A percentile compares a stretch with the other conserved stretches of the same genome.
phyloP scores from a whole-genome alignment of 2,113 vertebrate genomes.

The Malaclemys terrapin region DNA sequence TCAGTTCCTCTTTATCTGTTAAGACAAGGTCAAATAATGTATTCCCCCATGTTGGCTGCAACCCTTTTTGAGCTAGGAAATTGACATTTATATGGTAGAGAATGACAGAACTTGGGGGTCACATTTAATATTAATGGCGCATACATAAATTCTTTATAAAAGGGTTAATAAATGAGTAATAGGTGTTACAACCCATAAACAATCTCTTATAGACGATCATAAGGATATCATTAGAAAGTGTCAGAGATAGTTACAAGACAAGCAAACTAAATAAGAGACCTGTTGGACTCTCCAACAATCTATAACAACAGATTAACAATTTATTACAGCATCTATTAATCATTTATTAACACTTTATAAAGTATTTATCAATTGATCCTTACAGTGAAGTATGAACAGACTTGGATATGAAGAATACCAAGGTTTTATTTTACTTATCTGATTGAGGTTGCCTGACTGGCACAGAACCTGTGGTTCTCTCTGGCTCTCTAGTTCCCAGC shows the following conservation, averaged over 20 bases:
- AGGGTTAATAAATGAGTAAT: not conserved
- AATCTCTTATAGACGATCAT: not conserved
- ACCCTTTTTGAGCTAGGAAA: too few relatives aligned
- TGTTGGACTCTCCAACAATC: not conserved
- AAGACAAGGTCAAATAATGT: too few relatives aligned
- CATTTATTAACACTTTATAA: not conserved
- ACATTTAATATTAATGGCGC: not conserved
- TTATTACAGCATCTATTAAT: not conserved
- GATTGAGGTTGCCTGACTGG: not conserved
- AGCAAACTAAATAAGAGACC: not conserved
- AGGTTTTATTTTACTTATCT: not conserved
- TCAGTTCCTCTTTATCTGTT: too few relatives aligned
- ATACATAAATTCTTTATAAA: not conserved
- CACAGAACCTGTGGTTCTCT: not conserved
- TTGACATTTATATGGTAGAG: too few relatives aligned
- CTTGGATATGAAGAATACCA: not conserved
- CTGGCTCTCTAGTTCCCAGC: not conserved
- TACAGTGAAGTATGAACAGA: not conserved
- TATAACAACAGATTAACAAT: not conserved
- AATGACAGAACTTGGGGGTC: not conserved
- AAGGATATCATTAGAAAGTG: not conserved
- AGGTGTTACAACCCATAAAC: not conserved
- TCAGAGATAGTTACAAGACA: not conserved
- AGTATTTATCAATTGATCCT: not conserved
- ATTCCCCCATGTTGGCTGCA: too few relatives aligned